Percentiles rank a stretch among this genome's conserved stretches.
phyloP scores from a whole-genome alignment of 2,888 invertebrate species.

The Rhagophthalmus giganteus region DNA sequence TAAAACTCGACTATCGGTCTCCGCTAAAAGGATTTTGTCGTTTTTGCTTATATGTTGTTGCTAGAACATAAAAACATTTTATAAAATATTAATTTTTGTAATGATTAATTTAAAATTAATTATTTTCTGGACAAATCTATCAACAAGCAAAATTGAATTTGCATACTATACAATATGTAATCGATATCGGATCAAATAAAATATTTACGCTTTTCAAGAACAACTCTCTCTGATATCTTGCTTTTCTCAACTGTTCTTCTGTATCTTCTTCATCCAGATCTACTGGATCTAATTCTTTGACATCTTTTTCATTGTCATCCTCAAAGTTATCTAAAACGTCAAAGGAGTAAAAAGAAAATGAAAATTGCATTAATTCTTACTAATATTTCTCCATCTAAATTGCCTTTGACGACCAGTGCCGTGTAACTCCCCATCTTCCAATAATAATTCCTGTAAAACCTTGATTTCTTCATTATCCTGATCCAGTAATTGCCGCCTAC shows the following conservation, averaged over 20 bases:
- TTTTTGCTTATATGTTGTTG: constrained; percentile 39
- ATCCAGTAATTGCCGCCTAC: constrained; percentile 78
- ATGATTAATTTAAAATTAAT: too few species aligned
- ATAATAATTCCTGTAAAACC: constrained; percentile 79
- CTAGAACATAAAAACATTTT: too few species aligned
- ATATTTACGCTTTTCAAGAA: constrained; percentile 67
- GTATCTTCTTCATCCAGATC: constrained; percentile 71
- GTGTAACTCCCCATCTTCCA: constrained; percentile 88
- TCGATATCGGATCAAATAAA: too few species aligned
- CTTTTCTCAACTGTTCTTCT: constrained; percentile 78
- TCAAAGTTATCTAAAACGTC: constrained; percentile 37
- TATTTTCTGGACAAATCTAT: too few species aligned
- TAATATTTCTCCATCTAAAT: constrained; percentile 85
- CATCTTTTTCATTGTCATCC: constrained; percentile 49
- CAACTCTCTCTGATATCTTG: constrained; percentile 78
- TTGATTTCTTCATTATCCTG: constrained; percentile 86
- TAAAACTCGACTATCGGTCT: constrained; percentile 54
- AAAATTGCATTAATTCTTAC: constrained; percentile 50
- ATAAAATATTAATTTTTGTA: too few species aligned
- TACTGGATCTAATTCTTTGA: constrained; percentile 51
- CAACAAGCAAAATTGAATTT: too few species aligned
- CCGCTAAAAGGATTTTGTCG: constrained; percentile 32
- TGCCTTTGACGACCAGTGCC: constrained; percentile 75
- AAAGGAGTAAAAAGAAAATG: constrained; percentile 5
- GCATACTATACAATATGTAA: too few species aligned